These are phyloP conservation scores for Podocnemis expansa DNA, from an alignment of 2,113 vertebrate genomes.

Conservation along the genomic window DNA sequence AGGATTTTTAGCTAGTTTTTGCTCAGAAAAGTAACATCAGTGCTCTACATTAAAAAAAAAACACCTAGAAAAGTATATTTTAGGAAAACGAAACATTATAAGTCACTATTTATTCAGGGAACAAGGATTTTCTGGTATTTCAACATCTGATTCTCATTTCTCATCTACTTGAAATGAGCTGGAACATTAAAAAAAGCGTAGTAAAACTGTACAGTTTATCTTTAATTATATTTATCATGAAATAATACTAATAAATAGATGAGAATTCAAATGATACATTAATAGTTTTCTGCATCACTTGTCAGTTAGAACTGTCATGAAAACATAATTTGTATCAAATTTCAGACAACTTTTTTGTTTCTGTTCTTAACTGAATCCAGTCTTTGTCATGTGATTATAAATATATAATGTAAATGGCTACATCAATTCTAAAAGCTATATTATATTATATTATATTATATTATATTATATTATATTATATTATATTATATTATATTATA, in stretches of 20 bases:
- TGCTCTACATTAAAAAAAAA: too few species aligned
- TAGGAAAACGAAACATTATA: too few species aligned
- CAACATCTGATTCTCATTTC: neutral
- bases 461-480: too few species aligned
- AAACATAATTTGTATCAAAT: neutral
- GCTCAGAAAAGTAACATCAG: too few species aligned
- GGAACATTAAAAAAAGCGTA: neutral
- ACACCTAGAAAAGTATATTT: too few species aligned
- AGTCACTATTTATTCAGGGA: too few species aligned
- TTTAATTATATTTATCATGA: neutral
- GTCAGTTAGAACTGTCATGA: neutral
- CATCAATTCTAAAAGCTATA: too few species aligned
- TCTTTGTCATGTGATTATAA: neutral
- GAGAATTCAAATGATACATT: neutral
- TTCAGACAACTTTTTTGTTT: neutral
- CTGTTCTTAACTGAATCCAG: rapidly evolving
- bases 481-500: too few species aligned
- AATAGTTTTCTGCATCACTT: neutral
- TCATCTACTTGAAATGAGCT: neutral
- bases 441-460: too few species aligned
- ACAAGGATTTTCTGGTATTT: too few species aligned
- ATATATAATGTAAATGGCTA: too few species aligned
- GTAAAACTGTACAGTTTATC: neutral
- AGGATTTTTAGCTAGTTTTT: too few species aligned
- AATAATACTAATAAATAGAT: neutral